phyloP scores from a whole-genome alignment of 2,888 invertebrate genomes.

The Pelosia muscerda region DNA sequence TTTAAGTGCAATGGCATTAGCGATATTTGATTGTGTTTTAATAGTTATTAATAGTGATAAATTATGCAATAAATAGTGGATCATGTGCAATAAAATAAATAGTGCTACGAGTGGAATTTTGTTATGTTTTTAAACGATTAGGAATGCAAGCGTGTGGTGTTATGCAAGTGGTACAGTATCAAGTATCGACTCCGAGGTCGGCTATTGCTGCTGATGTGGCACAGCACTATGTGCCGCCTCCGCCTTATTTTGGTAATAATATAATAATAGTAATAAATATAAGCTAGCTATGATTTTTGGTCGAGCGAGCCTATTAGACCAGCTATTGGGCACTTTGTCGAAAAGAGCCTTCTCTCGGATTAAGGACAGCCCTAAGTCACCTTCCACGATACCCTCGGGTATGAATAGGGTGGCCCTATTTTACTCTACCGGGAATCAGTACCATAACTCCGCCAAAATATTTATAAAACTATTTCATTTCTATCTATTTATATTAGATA shows the following conservation, averaged over 20 bases:
- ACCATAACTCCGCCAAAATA: too few relatives aligned
- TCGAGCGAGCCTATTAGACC: too few relatives aligned
- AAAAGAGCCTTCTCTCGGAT: too few relatives aligned
- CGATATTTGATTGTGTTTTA: slow-evolving; percentile 1
- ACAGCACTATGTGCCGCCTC: slow-evolving; percentile 82
- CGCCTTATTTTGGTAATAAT: slow-evolving; percentile 81
- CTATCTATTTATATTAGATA: too few relatives aligned
- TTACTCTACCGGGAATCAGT: too few relatives aligned
- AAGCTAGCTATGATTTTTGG: neutral
- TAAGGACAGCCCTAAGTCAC: too few relatives aligned
- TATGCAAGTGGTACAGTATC: slow-evolving; percentile 89
- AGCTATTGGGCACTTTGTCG: too few relatives aligned
- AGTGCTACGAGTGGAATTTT: neutral
- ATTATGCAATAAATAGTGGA: slow-evolving; percentile 14
- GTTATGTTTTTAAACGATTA: slow-evolving; percentile 25
- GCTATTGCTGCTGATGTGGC: slow-evolving; percentile 78
- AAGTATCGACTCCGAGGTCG: slow-evolving; percentile 85
- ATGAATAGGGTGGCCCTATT: too few relatives aligned
- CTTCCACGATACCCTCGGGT: too few relatives aligned
- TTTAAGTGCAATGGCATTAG: slow-evolving; percentile 27
- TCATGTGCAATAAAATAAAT: slow-evolving; percentile 10
- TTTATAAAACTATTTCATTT: too few relatives aligned
- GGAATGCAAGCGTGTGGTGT: slow-evolving; percentile 88
- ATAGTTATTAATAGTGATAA: neutral
- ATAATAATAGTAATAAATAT: neutral